Base-by-base conservation (phyloP, 2,797 vertebrate genomes). In the Meriones psammophilus region DNA sequence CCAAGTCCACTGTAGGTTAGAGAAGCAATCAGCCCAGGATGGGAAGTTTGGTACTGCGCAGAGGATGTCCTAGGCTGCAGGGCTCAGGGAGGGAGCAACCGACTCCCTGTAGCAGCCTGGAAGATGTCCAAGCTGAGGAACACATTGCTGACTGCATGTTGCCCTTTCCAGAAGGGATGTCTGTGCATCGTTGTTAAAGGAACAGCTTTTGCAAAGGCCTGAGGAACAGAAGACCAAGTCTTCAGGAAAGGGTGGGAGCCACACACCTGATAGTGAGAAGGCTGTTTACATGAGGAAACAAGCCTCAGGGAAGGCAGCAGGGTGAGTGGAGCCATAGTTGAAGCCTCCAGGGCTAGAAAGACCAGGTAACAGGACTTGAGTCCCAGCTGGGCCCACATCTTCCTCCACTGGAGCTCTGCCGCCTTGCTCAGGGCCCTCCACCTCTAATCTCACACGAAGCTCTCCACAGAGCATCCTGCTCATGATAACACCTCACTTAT, bases 381-480 rank as follows among this genome's bases (percentile, higher is more conserved):
- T 36, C 22, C 74, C 76, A 42, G 30, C 69, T 90, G 22, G 76
- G 33, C 68, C 26, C 56, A 64, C 36, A 24, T 46, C 91, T 58
- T 36, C 64, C 64, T 73, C 50, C 4, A 9, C 33, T 46, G 15
- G 17, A 62, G 17, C 62, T 80, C 17, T 39, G 60, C 60, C 78
- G 54, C 85, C 58, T 60, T 84, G 20, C 15, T 60, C 30, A 36
- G 66, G 71, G 15, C 1, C 0, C 3, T 73, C 60, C n/a, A 46
- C 20, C 71, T 87, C 64, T 77, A 36, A 3, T 22, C 80, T 92
- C 79, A 60, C 22, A 54, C 46, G 50, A 83, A 86, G 39, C 36
- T 71, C 69, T 91, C 95, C 94, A 26, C 86, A 69, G 36, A 90
- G 91, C 85, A 92, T 42, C 12, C 88, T 26, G 17, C 12, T 46